phyloP scores from a whole-genome alignment of 1,140 invertebrate species.

The Drosophila ficusphila region DNA sequence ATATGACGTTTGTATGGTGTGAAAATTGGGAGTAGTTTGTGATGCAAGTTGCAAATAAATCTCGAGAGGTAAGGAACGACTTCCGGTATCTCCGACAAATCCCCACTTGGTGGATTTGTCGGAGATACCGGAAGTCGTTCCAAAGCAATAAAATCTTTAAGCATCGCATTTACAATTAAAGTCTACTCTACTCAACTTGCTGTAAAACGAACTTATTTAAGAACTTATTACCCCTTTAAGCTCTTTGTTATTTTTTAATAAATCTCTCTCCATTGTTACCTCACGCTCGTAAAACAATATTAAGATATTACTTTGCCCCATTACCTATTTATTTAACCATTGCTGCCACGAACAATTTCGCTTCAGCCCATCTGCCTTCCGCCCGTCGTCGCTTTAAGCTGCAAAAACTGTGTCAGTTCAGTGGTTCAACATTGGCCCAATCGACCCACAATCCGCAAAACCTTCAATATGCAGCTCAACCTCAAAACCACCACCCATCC shows the following conservation, averaged over 20 bases:
- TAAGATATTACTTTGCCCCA: constrained; percentile 13
- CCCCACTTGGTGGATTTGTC: not conserved
- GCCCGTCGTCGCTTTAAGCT: constrained; percentile 5
- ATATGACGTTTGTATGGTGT: constrained; percentile 36
- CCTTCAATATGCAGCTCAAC: constrained; percentile 57
- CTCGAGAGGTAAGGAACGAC: constrained; percentile 1
- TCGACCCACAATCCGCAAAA: constrained; percentile 55
- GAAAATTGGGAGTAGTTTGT: constrained; percentile 15
- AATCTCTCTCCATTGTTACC: not conserved
- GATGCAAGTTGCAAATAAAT: constrained; percentile 15
- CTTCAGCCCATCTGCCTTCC: not conserved
- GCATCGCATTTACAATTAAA: not conserved
- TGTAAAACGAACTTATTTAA: not conserved
- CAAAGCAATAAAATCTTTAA: not conserved
- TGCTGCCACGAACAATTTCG: not conserved
- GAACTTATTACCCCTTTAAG: not conserved
- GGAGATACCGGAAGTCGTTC: not conserved
- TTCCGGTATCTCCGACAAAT: too few species aligned
- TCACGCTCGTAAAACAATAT: constrained; percentile 23
- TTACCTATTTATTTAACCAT: constrained; percentile 13
- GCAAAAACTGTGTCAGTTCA: constrained; percentile 51
- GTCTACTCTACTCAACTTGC: too few species aligned
- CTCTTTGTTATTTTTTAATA: not conserved
- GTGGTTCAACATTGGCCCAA: constrained; percentile 36
- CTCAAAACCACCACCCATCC: constrained; percentile 7